Conservation (phyloP, 2,113 vertebrate species). For the Lucifuga dentata region DNA sequence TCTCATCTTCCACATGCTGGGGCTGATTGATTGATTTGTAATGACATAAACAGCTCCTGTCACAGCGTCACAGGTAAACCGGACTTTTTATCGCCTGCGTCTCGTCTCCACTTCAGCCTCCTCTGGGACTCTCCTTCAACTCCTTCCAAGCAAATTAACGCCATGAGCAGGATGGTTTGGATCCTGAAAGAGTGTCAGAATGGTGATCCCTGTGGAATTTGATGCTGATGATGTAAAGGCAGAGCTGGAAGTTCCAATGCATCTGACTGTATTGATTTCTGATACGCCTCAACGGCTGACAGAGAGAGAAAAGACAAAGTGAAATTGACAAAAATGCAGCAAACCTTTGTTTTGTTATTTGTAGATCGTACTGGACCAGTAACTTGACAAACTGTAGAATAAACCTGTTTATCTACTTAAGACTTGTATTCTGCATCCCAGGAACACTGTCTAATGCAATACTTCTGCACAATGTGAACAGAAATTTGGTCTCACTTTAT, state of each 20-base stretch:
- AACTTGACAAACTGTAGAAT: no score
- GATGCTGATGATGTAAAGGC: slow-evolving; percentile 27
- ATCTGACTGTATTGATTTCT: slow-evolving; percentile 41
- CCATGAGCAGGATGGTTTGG: slow-evolving; percentile 57
- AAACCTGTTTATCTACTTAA: no score
- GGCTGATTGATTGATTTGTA: slow-evolving; percentile 64
- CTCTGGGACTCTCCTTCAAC: slow-evolving; percentile 58
- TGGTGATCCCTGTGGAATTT: slow-evolving; percentile 39
- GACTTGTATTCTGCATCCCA: no score
- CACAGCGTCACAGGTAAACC: slow-evolving; percentile 16
- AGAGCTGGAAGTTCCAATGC: neutral
- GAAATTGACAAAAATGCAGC: neutral
- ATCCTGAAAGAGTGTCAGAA: slow-evolving; percentile 43
- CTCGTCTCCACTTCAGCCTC: slow-evolving; percentile 5
- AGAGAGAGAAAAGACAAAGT: neutral
- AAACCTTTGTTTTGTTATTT: neutral
- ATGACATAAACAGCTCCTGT: slow-evolving; percentile 50
- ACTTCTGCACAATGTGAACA: no score
- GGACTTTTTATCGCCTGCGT: slow-evolving; percentile 16
- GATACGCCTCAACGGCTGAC: slow-evolving; percentile 26
- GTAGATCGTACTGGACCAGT: no score
- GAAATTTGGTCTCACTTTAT: no score
- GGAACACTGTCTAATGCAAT: no score
- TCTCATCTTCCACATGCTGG: slow-evolving; percentile 50
- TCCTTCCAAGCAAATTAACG: slow-evolving; percentile 63